Base-by-base conservation (phyloP, 35 echinoderm and acorn worm species). In the Apostichopus japonicus region DNA sequence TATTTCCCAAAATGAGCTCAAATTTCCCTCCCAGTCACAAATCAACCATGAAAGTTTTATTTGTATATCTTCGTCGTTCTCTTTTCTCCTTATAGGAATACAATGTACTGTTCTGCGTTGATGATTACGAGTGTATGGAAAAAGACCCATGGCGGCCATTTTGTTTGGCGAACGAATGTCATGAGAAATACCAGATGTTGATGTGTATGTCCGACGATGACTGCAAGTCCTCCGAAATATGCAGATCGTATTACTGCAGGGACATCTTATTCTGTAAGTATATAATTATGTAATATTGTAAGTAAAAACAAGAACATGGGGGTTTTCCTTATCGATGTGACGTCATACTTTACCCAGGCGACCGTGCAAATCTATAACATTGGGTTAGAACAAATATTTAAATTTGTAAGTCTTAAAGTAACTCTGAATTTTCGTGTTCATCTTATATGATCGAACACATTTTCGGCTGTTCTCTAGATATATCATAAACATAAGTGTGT, bases 61-160 rank as follows among this genome's bases (percentile, higher is more conserved):
- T 6, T 89, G 17, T 52, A 72, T 89, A 15, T 57, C 22, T 24
- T 89, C 72, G 19, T 1, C 57, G 10, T 24, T 89, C 59, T 72
- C 0, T 72, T 72, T 25, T 51, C 19, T 72, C 63, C 56, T 24
- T 25, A 10, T 51, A 89, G 86, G 86, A 89, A 89, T 89, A 72
- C 63, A 89, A 72, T 56, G 86, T 89, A 5, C 67, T 89, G 2
- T 89, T 89, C 67, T 89, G 86, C 25, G 44, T 57, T 21, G 72
- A 89, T 53, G 86, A 89, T 10, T 89, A 89, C 86, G 86, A 89
- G 25, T 89, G 86, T 17, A 89, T 89, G 6, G 61, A 25, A 54
- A 89, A 89, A 73, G 86, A 89, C 61, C 86, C 86, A 53, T 89
- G 86, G 86, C 22, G 86, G 67, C 86, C 86, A 72, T 89, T 89